Conservation (phyloP, 2,888 invertebrate genomes). For the Xestoiulus laeticollis region DNA sequence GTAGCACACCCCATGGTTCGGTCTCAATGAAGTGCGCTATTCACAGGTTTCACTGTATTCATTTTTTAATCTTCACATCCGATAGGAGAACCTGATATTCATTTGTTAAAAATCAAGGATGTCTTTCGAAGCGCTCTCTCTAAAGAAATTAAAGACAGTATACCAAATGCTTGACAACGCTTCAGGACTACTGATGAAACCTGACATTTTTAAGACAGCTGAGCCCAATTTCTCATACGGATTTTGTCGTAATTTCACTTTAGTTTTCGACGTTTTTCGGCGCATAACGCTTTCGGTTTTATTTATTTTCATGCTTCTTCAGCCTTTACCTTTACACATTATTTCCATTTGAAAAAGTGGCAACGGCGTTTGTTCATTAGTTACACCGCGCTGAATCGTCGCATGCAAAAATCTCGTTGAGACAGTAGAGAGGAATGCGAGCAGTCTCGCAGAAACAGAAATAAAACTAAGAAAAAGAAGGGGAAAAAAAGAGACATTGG, state of each 20-base stretch:
- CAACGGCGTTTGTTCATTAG: not conserved
- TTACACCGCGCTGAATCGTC: not conserved
- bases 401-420: not conserved
- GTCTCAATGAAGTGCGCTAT: too few species aligned
- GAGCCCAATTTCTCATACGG: not conserved
- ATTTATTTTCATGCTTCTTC: constrained; percentile 19
- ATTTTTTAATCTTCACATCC: too few species aligned
- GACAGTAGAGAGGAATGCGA: not conserved
- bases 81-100: too few species aligned
- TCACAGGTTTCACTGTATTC: not conserved
- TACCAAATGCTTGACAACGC: not conserved
- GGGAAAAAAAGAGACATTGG: not conserved
- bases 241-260: not conserved
- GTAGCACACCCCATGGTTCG: too few species aligned
- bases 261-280: not conserved
- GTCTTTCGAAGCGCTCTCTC: too few species aligned
- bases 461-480: not conserved
- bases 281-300: not conserved
- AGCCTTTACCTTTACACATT: constrained; percentile 13
- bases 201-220: not conserved
- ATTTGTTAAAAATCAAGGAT: too few species aligned
- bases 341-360: not conserved
- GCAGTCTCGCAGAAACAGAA: not conserved
- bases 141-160: not conserved
- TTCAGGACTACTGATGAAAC: not conserved